These are phyloP conservation scores for Zaprionus ghesquierei DNA, from an alignment of 1,140 invertebrate genomes.

Conservation along the genomic window DNA sequence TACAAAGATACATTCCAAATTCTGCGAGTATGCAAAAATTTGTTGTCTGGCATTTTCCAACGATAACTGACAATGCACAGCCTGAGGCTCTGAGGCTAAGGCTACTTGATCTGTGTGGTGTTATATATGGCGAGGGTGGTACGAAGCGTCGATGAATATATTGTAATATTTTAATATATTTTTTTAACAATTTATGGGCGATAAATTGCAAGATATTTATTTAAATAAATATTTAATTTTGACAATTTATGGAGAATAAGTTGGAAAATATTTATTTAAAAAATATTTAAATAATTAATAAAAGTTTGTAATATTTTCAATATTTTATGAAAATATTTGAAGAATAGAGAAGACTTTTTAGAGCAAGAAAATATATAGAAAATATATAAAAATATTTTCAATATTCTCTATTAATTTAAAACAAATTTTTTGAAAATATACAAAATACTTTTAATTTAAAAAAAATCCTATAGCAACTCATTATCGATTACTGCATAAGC, in stretches of 20 bases:
- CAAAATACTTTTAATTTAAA: no score
- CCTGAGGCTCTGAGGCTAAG: not conserved
- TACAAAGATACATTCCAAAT: conserved; percentile 20
- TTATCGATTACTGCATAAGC: not conserved
- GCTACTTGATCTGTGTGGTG: conserved; percentile 3
- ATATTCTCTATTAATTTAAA: no score
- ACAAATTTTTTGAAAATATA: no score
- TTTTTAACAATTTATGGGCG: not conserved
- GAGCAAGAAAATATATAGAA: not conserved
- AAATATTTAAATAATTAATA: no score
- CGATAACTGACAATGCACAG: conserved; percentile 28
- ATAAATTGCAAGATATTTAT: no score
- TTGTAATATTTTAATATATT: not conserved
- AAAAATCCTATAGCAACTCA: not conserved
- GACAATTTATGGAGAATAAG: no score
- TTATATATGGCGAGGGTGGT: not conserved
- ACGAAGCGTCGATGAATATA: not conserved
- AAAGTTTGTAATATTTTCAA: not conserved
- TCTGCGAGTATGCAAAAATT: conserved; percentile 33
- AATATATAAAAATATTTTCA: no score
- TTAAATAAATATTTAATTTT: no score
- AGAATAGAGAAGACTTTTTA: not conserved
- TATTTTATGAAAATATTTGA: not conserved
- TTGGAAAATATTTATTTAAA: no score
- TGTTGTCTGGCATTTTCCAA: conserved; percentile 24